These are phyloP conservation scores for Rhynchomys soricoides DNA, from an alignment of 2,113 vertebrate genomes.

Conservation along the genomic window DNA sequence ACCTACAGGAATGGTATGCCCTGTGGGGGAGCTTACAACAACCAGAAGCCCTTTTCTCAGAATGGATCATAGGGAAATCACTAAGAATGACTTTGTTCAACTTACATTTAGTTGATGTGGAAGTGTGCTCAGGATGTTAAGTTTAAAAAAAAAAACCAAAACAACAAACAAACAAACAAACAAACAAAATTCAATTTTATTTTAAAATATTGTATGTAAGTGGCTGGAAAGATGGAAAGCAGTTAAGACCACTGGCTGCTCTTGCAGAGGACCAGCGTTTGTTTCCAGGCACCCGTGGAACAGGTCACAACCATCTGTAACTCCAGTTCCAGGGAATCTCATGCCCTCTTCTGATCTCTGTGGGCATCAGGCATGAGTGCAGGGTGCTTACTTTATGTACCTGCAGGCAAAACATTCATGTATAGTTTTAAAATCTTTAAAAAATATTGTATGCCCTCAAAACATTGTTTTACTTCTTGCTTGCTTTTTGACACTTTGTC, in stretches of 20 bases:
- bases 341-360: neutral
- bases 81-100: conserved; percentile 22
- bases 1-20: neutral
- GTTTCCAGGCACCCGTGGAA: too few species aligned
- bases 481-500: neutral
- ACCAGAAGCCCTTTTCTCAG: neutral
- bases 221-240: neutral
- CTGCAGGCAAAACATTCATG: neutral
- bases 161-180: too few species aligned
- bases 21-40: neutral
- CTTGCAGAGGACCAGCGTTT: neutral
- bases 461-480: neutral
- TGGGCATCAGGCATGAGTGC: too few species aligned
- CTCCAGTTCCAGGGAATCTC: neutral
- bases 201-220: neutral
- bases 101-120: neutral
- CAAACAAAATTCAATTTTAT: conserved; percentile 24
- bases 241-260: neutral
- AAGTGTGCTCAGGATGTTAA: conserved; percentile 34
- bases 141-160: neutral
- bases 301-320: neutral
- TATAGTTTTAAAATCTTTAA: neutral
- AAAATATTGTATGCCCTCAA: conserved; percentile 23
- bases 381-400: neutral
- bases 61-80: neutral